These are phyloP conservation scores for Ctenosaura bakeri DNA, from an alignment of 2,797 vertebrate genomes.

Conservation along the genomic window DNA sequence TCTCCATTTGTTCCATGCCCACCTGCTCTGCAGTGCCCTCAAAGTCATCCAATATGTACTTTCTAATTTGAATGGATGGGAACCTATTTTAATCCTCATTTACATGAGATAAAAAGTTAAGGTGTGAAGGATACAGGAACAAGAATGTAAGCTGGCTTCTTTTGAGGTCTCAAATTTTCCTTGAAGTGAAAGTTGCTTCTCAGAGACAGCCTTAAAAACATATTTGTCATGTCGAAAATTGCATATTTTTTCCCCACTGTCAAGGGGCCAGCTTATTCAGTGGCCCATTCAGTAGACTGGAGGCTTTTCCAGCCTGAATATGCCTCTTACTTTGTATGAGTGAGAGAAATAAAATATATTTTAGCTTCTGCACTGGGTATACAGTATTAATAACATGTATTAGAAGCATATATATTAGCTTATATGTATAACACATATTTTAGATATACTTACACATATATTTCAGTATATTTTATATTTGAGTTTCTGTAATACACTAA, in stretches of 20 bases:
- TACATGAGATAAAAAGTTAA: slow-evolving; percentile 56
- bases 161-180: slow-evolving; percentile 14
- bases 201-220: slow-evolving; percentile 33
- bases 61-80: slow-evolving; percentile 44
- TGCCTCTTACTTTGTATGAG: neutral
- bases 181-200: slow-evolving; percentile 41
- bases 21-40: slow-evolving; percentile 46
- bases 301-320: neutral
- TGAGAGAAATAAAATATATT: no score
- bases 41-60: slow-evolving; percentile 30
- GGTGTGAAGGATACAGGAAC: slow-evolving; percentile 31
- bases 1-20: slow-evolving; percentile 43
- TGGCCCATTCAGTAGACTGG: slow-evolving; percentile 14
- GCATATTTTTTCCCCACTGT: slow-evolving; percentile 40
- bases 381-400: no score
- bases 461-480: no score
- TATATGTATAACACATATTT: no score
- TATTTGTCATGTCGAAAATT: slow-evolving; percentile 39
- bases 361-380: no score
- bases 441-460: no score
- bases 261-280: slow-evolving; percentile 42
- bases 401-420: no score
- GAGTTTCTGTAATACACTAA: no score
- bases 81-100: slow-evolving; percentile 51
- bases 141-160: neutral